Evolutionary conservation across 2,888 invertebrate genomes (phyloP).

Genomic region (Enoplolaimus lenunculus): DNA sequence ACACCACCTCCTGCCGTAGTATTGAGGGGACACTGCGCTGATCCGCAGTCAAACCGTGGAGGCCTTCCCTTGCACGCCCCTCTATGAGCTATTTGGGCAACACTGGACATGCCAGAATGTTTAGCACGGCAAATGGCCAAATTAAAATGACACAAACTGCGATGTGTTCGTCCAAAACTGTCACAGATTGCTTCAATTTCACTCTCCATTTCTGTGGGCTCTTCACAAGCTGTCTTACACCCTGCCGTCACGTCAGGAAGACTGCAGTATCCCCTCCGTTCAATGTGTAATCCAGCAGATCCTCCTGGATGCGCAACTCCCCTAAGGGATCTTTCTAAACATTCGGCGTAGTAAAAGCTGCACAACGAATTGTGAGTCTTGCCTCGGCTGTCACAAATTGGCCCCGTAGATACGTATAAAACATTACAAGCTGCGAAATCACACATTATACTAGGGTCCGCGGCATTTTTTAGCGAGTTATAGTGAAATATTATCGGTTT

Average conservation of each 20-base stretch:
- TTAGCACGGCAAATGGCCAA: no score
- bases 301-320: neutral
- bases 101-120: no score
- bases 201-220: neutral
- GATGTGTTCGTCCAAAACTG: neutral
- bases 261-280: neutral
- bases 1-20: no score
- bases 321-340: neutral
- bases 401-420: neutral
- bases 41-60: no score
- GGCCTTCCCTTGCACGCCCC: no score
- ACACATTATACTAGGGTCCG: neutral
- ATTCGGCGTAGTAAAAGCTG: constrained; percentile 2
- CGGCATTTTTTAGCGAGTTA: no score
- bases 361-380: constrained; percentile 1
- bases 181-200: neutral
- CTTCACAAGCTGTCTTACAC: constrained; percentile 7
- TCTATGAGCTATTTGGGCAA: no score
- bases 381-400: neutral
- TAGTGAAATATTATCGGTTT: no score
- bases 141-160: constrained; percentile 9
- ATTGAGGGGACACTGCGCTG: no score
- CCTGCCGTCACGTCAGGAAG: neutral
- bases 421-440: neutral
- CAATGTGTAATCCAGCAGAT: neutral